phyloP scores from a whole-genome alignment of 2,797 vertebrate species.

The Gouania willdenowi region DNA sequence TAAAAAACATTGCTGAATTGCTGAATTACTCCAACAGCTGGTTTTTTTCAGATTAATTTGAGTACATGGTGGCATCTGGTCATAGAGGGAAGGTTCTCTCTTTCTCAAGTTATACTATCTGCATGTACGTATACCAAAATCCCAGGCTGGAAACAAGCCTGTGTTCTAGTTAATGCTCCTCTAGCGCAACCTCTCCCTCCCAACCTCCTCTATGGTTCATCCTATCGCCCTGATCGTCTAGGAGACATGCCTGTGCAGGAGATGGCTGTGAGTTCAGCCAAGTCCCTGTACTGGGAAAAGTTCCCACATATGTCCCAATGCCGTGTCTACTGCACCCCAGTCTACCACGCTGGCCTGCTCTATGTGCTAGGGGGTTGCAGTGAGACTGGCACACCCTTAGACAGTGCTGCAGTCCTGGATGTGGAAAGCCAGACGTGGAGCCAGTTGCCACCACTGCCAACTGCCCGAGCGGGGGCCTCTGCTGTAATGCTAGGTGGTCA shows the following conservation, averaged over 20 bases:
- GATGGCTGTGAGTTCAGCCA: conserved; percentile 84
- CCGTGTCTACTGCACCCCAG: conserved; percentile 90
- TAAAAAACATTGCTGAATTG: no score
- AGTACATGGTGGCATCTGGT: no score
- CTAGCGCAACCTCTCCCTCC: background rate
- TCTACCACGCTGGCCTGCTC: conserved; percentile 82
- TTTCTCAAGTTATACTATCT: no score
- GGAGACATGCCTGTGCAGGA: conserved; percentile 78
- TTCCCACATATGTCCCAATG: conserved; percentile 88
- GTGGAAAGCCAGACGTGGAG: conserved; percentile 86
- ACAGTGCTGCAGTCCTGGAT: conserved; percentile 84
- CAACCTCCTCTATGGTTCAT: conserved; percentile 69
- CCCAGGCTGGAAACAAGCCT: no score
- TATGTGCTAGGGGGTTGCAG: conserved; percentile 94
- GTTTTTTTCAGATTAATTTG: no score
- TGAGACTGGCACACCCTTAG: conserved; percentile 81
- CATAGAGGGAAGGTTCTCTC: no score
- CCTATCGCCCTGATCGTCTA: conserved; percentile 42
- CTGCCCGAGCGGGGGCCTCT: conserved; percentile 84
- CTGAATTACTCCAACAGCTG: no score
- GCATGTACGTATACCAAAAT: no score
- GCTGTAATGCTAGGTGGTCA: conserved; percentile 82
- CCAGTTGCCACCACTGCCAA: conserved; percentile 81
- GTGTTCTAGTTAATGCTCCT: no score
- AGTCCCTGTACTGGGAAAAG: conserved; percentile 85